Conservation (phyloP, 1,140 invertebrate species). For the Palaemon carinicauda region DNA sequence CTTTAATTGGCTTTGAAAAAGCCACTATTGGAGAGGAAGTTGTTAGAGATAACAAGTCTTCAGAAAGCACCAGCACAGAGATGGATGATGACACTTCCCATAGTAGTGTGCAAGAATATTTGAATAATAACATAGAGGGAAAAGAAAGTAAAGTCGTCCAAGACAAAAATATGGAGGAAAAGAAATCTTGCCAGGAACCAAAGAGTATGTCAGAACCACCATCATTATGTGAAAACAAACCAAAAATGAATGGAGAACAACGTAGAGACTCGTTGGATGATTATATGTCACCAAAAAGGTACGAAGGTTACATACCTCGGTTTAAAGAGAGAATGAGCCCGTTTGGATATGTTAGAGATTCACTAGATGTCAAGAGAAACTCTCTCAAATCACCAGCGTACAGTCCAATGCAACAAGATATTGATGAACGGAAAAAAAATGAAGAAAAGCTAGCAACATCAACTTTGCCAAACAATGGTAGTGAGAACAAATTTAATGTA, state of each 20-base stretch:
- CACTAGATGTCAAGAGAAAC: conserved; percentile 73
- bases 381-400: conserved; percentile 53
- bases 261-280: conserved; percentile 37
- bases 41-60: not conserved
- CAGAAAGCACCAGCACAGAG: conserved; percentile 30
- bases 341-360: conserved; percentile 76
- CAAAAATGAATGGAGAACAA: conserved; percentile 32
- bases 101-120: conserved; percentile 41
- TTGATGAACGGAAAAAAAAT: conserved; percentile 26
- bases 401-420: conserved; percentile 24
- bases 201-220: conserved; percentile 37
- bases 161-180: not conserved
- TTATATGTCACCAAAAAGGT: conserved; percentile 62
- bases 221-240: conserved; percentile 4
- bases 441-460: not conserved
- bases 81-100: conserved; percentile 13
- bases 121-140: not conserved
- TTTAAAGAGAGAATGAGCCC: conserved; percentile 76
- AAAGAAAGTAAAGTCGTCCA: not conserved
- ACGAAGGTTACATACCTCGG: conserved; percentile 74
- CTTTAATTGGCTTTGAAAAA: not conserved
- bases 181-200: not conserved
- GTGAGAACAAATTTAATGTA: not conserved
- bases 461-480: conserved; percentile 66
- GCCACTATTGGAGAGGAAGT: not conserved